Conservation (phyloP, 2,797 vertebrate species). For the Myioborus melanocephalus region DNA sequence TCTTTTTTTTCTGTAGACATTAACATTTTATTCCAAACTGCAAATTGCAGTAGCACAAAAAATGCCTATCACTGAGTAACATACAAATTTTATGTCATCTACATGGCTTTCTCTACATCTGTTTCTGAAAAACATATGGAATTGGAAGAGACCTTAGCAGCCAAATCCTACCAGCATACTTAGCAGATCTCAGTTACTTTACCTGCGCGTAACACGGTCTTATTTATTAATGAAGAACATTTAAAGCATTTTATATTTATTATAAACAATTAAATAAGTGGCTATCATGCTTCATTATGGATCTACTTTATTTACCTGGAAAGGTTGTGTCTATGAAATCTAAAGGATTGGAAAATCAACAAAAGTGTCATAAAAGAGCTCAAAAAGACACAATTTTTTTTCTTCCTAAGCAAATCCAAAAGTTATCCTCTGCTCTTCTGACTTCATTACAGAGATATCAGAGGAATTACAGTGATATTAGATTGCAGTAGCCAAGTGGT, state of each 20-base stretch:
- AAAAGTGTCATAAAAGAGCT: background rate
- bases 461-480: background rate
- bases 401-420: background rate
- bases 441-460: background rate
- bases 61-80: background rate
- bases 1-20: background rate
- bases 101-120: background rate
- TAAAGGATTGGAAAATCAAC: background rate
- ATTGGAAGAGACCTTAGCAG: background rate
- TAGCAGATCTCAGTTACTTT: background rate
- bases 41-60: background rate
- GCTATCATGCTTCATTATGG: background rate
- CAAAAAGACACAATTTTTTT: rapidly evolving
- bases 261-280: background rate
- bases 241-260: background rate
- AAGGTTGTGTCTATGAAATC: background rate
- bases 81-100: background rate
- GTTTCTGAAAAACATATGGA: background rate
- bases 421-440: background rate
- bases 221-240: background rate
- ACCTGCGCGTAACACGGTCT: rapidly evolving
- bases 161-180: background rate
- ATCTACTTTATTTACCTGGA: background rate
- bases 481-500: background rate
- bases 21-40: background rate